phyloP scores from a whole-genome alignment of 2,797 vertebrate genomes.

The Pangasius djambal region DNA sequence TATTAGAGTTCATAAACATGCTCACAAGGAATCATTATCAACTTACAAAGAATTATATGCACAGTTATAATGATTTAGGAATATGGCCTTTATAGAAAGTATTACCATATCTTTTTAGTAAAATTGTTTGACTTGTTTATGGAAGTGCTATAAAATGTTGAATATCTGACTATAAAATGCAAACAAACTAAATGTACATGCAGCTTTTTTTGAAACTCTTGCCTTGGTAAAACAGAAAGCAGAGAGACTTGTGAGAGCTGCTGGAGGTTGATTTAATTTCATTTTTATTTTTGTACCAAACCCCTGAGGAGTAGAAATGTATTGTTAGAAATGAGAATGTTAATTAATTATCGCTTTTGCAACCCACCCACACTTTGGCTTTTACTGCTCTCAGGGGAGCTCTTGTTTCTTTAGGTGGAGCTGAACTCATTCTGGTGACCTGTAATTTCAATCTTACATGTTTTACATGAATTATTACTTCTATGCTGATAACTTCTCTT shows the following conservation, averaged over 20 bases:
- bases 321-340: slow-evolving; percentile 3
- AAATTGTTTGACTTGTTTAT: neutral
- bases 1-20: neutral
- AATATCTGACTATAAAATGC: neutral
- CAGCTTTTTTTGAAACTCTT: neutral
- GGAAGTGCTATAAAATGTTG: neutral
- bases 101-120: neutral
- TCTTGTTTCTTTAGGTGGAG: neutral
- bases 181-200: neutral
- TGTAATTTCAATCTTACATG: neutral
- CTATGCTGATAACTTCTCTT: neutral
- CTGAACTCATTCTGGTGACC: neutral
- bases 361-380: neutral
- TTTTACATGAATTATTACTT: neutral
- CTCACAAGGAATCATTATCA: neutral
- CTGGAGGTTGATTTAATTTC: neutral
- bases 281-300: slow-evolving; percentile 2
- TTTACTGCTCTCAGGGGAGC: neutral
- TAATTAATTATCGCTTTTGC: slow-evolving; percentile 9
- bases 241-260: neutral
- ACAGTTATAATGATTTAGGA: neutral
- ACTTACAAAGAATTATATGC: neutral
- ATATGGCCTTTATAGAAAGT: neutral
- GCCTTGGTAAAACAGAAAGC: neutral
- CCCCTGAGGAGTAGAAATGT: neutral